Evolutionary conservation across 2,888 invertebrate genomes (phyloP).

Genomic region (Tricholauxania praeusta): DNA sequence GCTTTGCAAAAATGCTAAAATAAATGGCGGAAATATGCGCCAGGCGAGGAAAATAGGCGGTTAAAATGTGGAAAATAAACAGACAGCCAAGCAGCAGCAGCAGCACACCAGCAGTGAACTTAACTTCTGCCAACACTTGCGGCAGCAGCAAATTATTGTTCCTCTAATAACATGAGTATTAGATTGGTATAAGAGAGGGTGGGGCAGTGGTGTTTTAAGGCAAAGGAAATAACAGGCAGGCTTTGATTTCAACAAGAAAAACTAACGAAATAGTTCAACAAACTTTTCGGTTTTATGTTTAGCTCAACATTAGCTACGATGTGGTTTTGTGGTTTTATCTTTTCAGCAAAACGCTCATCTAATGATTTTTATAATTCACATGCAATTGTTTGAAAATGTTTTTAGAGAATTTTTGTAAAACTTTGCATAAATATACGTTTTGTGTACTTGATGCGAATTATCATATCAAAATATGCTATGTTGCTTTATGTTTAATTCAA

Average conservation of each 20-base stretch:
- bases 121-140: not conserved
- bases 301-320: not conserved
- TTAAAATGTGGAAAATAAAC: not conserved
- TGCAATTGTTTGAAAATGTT: no score
- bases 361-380: no score
- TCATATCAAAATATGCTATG: no score
- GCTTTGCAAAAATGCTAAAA: not conserved
- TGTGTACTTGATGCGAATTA: no score
- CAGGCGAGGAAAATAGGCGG: not conserved
- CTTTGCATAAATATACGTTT: no score
- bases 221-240: no score
- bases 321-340: slow-evolving; percentile 1
- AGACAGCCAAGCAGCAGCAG: not conserved
- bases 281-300: slow-evolving; percentile 11
- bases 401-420: no score
- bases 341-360: no score
- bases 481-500: no score
- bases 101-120: not conserved
- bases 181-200: no score
- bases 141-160: not conserved
- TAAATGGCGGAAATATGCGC: slow-evolving; percentile 8
- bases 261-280: slow-evolving; percentile 15
- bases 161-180: not conserved
- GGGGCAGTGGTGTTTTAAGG: no score
- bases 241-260: not conserved